Conservation (phyloP, 2,888 invertebrate species). For the Caradrina clavipalpis region DNA sequence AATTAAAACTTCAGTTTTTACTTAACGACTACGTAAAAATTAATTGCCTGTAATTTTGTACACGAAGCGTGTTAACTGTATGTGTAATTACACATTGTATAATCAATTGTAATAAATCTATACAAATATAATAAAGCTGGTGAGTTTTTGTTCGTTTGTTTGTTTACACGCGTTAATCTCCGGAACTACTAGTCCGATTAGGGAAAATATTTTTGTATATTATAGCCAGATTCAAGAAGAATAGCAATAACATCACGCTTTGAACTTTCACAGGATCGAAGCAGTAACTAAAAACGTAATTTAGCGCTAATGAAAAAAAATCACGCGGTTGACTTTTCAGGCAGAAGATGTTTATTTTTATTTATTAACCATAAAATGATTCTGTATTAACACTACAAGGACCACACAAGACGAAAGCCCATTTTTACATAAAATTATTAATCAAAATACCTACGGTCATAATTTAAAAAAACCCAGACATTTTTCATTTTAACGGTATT, state of each 20-base stretch:
- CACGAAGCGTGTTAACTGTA: not conserved
- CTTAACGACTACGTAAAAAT: not conserved
- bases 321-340: too few relatives aligned
- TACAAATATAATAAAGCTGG: too few relatives aligned
- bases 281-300: too few relatives aligned
- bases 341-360: too few relatives aligned
- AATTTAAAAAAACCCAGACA: conserved; percentile 66
- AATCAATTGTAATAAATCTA: not conserved
- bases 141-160: too few relatives aligned
- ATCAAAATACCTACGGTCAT: conserved; percentile 47
- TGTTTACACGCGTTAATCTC: too few relatives aligned
- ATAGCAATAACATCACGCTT: too few relatives aligned
- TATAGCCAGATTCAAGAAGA: too few relatives aligned
- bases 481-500: conserved; percentile 73
- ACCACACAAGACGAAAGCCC: conserved; percentile 26
- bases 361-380: not conserved
- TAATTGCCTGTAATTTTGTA: not conserved
- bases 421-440: not conserved
- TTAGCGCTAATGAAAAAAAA: too few relatives aligned
- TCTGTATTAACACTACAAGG: not conserved
- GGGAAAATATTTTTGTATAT: too few relatives aligned
- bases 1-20: conserved; percentile 11
- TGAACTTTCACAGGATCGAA: too few relatives aligned
- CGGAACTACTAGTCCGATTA: too few relatives aligned
- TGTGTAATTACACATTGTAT: not conserved